Evolutionary conservation across 2,797 vertebrate genomes (phyloP).

Genomic region (Valencia hispanica): DNA sequence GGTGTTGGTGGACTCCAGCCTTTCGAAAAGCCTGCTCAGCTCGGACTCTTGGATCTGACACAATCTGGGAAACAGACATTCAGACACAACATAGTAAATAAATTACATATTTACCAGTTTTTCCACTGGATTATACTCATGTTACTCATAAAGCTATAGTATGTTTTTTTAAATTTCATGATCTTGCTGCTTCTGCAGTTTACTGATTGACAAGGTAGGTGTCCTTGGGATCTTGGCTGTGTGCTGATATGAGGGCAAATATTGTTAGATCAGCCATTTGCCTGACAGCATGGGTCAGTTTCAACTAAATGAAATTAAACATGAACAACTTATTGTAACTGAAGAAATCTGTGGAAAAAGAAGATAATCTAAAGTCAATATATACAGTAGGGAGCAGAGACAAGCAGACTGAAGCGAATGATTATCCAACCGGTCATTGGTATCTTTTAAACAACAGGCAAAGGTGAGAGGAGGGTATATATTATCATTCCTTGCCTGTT

Average conservation of each 20-base stretch:
- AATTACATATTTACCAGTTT: conserved; percentile 12
- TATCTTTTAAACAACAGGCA: conserved; percentile 28
- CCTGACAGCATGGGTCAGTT: conserved; percentile 13
- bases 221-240: conserved; percentile 51
- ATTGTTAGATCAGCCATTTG: conserved; percentile 29
- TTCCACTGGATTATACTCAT: not conserved
- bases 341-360: not conserved
- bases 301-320: conserved; percentile 34
- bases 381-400: conserved; percentile 11
- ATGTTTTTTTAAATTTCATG: conserved; percentile 19
- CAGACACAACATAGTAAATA: conserved; percentile 13
- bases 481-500: conserved; percentile 82
- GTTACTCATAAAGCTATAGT: conserved; percentile 9
- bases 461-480: conserved; percentile 14
- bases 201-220: conserved; percentile 40
- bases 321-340: not conserved
- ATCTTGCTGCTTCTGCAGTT: conserved; percentile 15
- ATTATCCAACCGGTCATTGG: conserved; percentile 1
- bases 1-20: conserved; percentile 88
- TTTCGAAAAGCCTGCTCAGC: conserved; percentile 89
- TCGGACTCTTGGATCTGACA: conserved; percentile 90
- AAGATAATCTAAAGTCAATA: not conserved
- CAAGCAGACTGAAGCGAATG: conserved; percentile 20
- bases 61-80: conserved; percentile 83
- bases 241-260: conserved; percentile 41